Conservation (phyloP, 1,140 invertebrate species). For the Kradibia gibbosae region DNA sequence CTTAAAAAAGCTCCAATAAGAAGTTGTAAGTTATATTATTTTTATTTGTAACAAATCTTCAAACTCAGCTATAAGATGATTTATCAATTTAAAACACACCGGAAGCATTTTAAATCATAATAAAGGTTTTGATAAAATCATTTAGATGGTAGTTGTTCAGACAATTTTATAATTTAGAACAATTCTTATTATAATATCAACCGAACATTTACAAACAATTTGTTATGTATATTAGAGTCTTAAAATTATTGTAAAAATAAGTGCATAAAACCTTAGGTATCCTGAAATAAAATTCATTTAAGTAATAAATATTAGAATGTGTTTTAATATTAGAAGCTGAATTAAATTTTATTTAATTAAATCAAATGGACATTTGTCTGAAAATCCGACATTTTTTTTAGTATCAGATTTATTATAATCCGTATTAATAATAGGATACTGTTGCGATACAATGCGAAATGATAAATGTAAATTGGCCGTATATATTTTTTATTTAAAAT, state of each 20-base stretch:
- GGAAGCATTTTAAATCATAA: conserved; percentile 3
- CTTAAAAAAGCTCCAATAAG: no score
- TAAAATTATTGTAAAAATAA: background rate
- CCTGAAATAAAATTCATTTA: background rate
- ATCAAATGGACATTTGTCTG: no score
- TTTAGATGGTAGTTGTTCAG: background rate
- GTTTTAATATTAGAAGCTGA: background rate
- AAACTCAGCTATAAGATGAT: background rate
- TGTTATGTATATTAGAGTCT: no score
- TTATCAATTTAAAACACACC: background rate
- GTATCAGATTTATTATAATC: no score
- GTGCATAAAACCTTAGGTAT: background rate
- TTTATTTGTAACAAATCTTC: background rate
- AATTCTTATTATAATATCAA: background rate
- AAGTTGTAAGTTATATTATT: no score
- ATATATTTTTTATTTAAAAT: no score
- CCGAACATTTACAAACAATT: background rate
- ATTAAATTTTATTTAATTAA: no score
- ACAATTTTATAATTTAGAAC: background rate
- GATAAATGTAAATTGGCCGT: no score
- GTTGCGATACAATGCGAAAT: no score
- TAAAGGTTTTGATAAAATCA: conserved; percentile 15
- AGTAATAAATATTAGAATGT: no score
- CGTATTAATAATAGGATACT: no score
- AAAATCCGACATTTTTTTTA: no score